Percentiles rank a stretch among this genome's conserved stretches.
These are phyloP conservation scores for Copsychus sechellarum DNA, from an alignment of 2,113 vertebrate genomes.

Conservation along the genomic window DNA sequence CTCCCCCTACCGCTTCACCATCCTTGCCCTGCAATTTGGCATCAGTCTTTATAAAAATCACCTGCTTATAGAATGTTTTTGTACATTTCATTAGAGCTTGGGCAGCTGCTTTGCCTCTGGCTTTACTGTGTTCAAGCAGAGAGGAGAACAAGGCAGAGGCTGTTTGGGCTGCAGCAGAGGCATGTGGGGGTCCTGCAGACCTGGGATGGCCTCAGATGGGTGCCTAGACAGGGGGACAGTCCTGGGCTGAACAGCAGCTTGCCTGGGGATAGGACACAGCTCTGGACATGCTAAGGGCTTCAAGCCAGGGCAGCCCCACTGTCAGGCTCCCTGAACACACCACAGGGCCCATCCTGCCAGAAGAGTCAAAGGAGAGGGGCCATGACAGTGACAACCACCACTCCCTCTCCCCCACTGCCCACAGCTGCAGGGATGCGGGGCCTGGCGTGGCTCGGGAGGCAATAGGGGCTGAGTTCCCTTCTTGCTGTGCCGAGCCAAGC, in stretches of 20 bases:
- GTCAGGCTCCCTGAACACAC: rapidly evolving
- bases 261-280: rapidly evolving
- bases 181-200: background rate
- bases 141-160: background rate
- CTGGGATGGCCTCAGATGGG: background rate
- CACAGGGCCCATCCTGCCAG: background rate
- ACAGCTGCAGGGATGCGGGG: background rate
- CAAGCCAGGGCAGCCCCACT: rapidly evolving
- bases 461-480: rapidly evolving
- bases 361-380: background rate
- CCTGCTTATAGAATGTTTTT: background rate
- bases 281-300: rapidly evolving
- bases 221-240: rapidly evolving
- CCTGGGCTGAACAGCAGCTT: background rate
- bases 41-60: slow-evolving; percentile 10
- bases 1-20: background rate
- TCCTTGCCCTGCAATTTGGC: background rate
- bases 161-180: rapidly evolving
- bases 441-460: rapidly evolving
- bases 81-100: background rate
- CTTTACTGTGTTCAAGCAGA: background rate
- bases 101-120: background rate
- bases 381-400: rapidly evolving
- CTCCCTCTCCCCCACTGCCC: background rate
- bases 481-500: background rate